phyloP scores from a whole-genome alignment of 2,113 vertebrate species.

The Tiliqua scincoides region DNA sequence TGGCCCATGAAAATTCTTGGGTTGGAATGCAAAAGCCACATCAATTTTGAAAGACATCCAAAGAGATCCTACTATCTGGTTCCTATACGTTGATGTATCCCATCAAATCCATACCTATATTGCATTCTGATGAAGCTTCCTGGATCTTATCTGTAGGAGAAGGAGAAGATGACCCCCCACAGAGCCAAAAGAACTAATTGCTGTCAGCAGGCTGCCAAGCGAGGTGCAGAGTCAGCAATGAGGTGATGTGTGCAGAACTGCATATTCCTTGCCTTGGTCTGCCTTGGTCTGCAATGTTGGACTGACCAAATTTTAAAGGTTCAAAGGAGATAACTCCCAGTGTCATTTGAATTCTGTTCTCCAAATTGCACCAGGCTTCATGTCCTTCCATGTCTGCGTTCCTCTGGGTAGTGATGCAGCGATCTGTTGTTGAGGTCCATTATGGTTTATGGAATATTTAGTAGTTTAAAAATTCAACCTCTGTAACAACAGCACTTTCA shows the following conservation, averaged over 20 bases:
- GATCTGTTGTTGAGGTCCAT: slow-evolving; percentile 5
- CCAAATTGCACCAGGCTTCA: background rate
- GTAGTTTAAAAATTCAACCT: slow-evolving; percentile 67
- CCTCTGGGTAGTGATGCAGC: slow-evolving; percentile 8
- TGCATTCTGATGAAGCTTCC: background rate
- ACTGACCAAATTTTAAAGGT: background rate
- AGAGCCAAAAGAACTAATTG: background rate
- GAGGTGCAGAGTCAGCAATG: background rate
- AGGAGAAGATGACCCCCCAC: background rate
- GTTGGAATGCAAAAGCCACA: background rate
- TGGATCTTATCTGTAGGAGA: background rate
- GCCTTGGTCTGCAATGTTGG: background rate
- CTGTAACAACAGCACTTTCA: slow-evolving; percentile 67
- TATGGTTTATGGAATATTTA: slow-evolving; percentile 63
- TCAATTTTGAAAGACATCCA: background rate
- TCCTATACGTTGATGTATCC: too few relatives aligned
- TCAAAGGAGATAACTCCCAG: background rate
- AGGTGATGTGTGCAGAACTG: background rate
- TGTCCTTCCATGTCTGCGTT: background rate
- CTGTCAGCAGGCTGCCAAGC: too few relatives aligned
- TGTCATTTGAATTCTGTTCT: background rate
- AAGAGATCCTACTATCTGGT: background rate
- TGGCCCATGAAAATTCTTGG: background rate
- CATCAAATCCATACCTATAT: background rate
- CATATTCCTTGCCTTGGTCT: background rate